Percentiles rank a stretch among this genome's conserved stretches.
Evolutionary conservation across 1,140 invertebrate genomes (phyloP).

Genomic region (Drosophila miranda): DNA sequence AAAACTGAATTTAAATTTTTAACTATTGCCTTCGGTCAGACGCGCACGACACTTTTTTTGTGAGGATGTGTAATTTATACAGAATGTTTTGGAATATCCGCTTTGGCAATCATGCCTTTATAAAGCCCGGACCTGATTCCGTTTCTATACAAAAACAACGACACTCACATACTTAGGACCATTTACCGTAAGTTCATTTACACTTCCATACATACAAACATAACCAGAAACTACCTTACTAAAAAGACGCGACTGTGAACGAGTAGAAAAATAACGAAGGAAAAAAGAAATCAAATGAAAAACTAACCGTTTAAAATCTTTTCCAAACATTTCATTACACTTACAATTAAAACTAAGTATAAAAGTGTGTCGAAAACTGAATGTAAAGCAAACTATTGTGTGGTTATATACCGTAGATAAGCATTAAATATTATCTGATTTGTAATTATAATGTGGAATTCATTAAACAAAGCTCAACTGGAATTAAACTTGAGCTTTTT

Average conservation of each 20-base stretch:
- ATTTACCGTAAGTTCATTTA: constrained; percentile 14
- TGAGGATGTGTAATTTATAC: too few species aligned
- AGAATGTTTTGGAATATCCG: too few species aligned
- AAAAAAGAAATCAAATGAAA: constrained; percentile 7
- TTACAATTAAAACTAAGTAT: constrained; percentile 17
- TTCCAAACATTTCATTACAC: constrained; percentile 44
- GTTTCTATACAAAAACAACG: background rate
- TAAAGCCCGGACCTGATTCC: too few species aligned
- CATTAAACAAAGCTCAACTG: constrained; percentile 5
- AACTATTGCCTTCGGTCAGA: too few species aligned
- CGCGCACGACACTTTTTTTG: too few species aligned
- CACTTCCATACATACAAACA: constrained; percentile 28
- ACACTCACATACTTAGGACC: constrained; percentile 3
- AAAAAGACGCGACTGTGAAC: constrained; percentile 55
- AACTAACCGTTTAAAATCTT: constrained; percentile 78
- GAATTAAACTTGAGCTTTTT: background rate
- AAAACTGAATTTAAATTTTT: too few species aligned
- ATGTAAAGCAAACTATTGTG: constrained; percentile 17
- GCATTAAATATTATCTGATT: background rate
- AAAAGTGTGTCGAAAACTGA: constrained; percentile 13
- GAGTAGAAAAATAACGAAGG: constrained; percentile 16
- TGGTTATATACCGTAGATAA: constrained; percentile 5
- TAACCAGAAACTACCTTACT: constrained; percentile 57
- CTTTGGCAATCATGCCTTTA: too few species aligned
- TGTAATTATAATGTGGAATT: constrained; percentile 12